These are phyloP conservation scores for Hyperoplus immaculatus DNA, from an alignment of 2,797 vertebrate species.

Conservation along the genomic window DNA sequence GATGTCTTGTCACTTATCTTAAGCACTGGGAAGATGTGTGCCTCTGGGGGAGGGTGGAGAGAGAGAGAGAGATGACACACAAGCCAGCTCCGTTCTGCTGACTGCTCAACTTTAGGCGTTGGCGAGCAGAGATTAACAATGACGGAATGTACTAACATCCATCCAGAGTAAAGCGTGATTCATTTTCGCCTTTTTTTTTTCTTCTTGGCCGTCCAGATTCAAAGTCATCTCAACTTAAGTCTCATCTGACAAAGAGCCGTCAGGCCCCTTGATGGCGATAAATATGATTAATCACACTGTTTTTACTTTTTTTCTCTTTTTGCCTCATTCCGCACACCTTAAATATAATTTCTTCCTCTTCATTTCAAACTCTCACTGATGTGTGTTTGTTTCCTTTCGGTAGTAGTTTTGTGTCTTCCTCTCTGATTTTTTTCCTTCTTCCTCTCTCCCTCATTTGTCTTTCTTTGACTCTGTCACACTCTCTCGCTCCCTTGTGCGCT, in stretches of 20 bases:
- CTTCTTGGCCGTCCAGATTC: constrained; percentile 37
- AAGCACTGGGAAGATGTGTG: constrained; percentile 78
- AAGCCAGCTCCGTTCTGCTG: constrained; percentile 76
- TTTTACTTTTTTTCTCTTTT: constrained; percentile 6
- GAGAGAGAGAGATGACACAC: constrained; percentile 72
- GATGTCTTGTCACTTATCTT: constrained; percentile 85
- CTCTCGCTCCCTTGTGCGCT: constrained; percentile 65
- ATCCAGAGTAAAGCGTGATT: constrained; percentile 63
- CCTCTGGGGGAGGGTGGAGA: constrained; percentile 57
- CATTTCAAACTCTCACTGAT: constrained; percentile 52
- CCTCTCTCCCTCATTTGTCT: constrained; percentile 47
- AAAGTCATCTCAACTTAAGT: constrained; percentile 69
- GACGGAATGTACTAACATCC: constrained; percentile 73
- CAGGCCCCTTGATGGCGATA: constrained; percentile 52
- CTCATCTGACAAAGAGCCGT: constrained; percentile 52
- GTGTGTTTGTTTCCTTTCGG: constrained; percentile 60
- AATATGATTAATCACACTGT: constrained; percentile 50
- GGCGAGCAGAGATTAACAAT: constrained; percentile 77
- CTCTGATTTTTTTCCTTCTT: constrained; percentile 22
- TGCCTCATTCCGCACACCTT: constrained; percentile 51
- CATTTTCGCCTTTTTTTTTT: constrained; percentile 58
- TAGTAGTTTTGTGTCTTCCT: constrained; percentile 44
- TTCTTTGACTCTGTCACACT: constrained; percentile 60
- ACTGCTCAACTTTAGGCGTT: constrained; percentile 79
- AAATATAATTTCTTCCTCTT: constrained; percentile 61